A percentile compares a stretch with the other conserved stretches of the same genome.
Conservation (phyloP, 35 echinoderm and acorn worm genomes). For the Diadema setosum region DNA sequence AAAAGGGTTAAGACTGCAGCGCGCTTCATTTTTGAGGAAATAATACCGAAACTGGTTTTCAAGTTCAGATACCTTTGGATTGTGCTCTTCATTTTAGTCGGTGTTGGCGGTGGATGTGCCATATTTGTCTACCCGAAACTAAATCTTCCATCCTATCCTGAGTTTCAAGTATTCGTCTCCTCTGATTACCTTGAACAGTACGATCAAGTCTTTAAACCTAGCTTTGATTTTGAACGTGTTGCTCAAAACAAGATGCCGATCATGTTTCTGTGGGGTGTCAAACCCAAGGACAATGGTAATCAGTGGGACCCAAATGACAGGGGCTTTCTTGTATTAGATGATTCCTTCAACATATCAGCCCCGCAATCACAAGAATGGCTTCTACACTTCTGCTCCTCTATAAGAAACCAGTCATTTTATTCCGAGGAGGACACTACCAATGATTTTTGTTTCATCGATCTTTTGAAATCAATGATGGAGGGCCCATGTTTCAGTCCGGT, state of each 20-base stretch:
- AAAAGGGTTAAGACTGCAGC: background rate
- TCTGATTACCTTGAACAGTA: constrained; percentile 78
- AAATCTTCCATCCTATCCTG: constrained; percentile 29
- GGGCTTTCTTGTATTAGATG: constrained; percentile 14
- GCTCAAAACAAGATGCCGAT: background rate
- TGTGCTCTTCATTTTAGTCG: constrained; percentile 27
- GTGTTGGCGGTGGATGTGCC: constrained; percentile 44
- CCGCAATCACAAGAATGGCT: constrained; percentile 53
- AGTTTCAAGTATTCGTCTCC: constrained; percentile 69
- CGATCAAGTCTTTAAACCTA: constrained; percentile 49
- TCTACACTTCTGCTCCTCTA: constrained; percentile 33
- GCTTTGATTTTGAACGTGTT: constrained; percentile 41
- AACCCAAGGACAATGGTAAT: constrained; percentile 64
- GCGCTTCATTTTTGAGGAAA: constrained; percentile 29
- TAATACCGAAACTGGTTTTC: constrained; percentile 44
- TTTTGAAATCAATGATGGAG: constrained; percentile 25
- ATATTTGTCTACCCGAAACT: constrained; percentile 51
- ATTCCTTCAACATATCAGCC: constrained; percentile 25
- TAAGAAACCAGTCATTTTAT: constrained; percentile 55
- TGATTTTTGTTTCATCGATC: constrained; percentile 59
- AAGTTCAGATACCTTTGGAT: constrained; percentile 71
- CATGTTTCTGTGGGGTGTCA: constrained; percentile 32
- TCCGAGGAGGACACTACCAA: background rate
- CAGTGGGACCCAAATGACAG: constrained; percentile 56
- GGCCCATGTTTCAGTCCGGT: background rate